Percentiles rank a stretch among this genome's conserved stretches.
Evolutionary conservation across 2,797 vertebrate species (phyloP).

Genomic region (Leptoclinus maculatus): DNA sequence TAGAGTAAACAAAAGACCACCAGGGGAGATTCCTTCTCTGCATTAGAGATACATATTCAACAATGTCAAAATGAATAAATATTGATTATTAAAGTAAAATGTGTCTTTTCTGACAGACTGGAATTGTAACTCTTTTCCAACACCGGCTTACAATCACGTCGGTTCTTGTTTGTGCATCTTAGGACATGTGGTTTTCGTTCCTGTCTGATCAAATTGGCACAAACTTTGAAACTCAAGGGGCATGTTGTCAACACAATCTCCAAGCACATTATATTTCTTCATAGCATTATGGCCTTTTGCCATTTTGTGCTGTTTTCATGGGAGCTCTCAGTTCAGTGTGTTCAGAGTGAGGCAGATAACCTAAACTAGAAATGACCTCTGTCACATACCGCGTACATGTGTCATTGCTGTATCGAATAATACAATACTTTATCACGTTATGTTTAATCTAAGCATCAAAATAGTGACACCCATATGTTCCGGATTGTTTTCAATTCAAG

Average conservation of each 20-base stretch:
- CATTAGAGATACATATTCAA: not conserved
- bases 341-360: not conserved
- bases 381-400: slow-evolving; percentile 7
- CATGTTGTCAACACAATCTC: slow-evolving; percentile 9
- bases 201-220: not conserved
- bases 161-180: slow-evolving; percentile 20
- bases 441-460: slow-evolving; percentile 7
- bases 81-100: slow-evolving; percentile 10
- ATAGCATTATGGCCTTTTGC: not conserved
- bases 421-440: not conserved
- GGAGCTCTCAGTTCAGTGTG: not conserved
- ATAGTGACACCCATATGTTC: not conserved
- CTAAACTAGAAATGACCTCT: not conserved
- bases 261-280: slow-evolving; percentile 5
- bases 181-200: slow-evolving; percentile 4
- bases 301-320: slow-evolving; percentile 7
- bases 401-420: not conserved
- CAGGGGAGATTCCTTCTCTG: not conserved
- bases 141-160: not conserved
- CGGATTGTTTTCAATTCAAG: not conserved
- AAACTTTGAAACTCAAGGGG: slow-evolving; percentile 2
- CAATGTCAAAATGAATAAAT: slow-evolving; percentile 2
- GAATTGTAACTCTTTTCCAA: not conserved
- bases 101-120: not conserved
- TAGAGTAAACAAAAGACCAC: slow-evolving; percentile 30